Evolutionary conservation across 2,888 invertebrate genomes (phyloP), one percentile per base, ranked within the genome.

Genomic region (Masnerella sp.): DNA sequence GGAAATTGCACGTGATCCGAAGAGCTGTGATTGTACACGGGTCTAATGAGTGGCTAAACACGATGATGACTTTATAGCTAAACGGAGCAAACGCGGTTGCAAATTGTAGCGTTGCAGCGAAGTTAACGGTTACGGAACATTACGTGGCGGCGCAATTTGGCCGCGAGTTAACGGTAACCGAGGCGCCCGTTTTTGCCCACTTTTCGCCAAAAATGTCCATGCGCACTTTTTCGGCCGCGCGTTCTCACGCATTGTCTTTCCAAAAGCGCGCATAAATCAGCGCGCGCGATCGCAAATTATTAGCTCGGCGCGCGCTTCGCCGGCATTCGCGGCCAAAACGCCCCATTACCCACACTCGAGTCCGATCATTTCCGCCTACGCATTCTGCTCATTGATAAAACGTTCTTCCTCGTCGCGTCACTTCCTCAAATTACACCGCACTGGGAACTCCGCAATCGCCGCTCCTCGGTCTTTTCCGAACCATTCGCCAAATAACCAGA

Each of bases 241-340:
- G 17, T 61, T 68, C 68, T 68, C 68, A 68, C 68, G 59, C 59
- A 68, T 68, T 68, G 68, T 68, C 68, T 68, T 30, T 28, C 3
- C 36, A 12, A 22, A 43, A 20, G 45, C 17, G 47, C 34, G 9
- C 54, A 40, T 62, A 70, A 70, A 61, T 70, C 69, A 56, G 40
- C 34, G 15, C 43, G 28, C 61, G 15, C 47, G 54, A 54, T 56
- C 69, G 36, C 56, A 62, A 62, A 70, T 70, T 62, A 25, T 70
- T 70, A 42, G 62, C 61, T 47, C 68, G 28, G 28, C 11, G 38
- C 25, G 69, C 69, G 54, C 42, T 61, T 59, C 18, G 45, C 59
- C 61, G 47, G 52, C 59, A 54, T 54, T 54, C 69, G 11, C 30
- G 40, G 47, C 47, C 69, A 54, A 69, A 69, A 61, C 34, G 38